These are phyloP conservation scores for Ianthella basta DNA, from an alignment of 37 sponge, comb jelly and placozoan species.

Conservation along the genomic window DNA sequence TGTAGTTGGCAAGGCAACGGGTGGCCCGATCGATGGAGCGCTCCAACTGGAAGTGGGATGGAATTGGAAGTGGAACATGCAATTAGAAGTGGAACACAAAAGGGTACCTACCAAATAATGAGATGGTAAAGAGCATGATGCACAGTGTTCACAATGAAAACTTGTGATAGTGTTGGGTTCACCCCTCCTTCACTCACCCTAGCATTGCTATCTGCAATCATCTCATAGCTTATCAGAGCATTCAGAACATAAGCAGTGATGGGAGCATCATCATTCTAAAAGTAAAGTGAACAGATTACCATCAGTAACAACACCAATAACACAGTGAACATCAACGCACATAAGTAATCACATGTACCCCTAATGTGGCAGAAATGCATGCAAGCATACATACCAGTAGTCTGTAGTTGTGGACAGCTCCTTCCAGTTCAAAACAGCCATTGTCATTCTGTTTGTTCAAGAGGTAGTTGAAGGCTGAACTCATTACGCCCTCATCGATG, in stretches of 20 bases:
- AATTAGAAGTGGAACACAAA: too few species aligned
- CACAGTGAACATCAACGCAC: too few species aligned
- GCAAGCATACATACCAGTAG: conserved; percentile 38
- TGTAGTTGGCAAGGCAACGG: background rate
- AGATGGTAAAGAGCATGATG: too few species aligned
- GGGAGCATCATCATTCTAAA: conserved; percentile 12
- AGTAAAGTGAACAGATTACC: too few species aligned
- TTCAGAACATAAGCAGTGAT: conserved; percentile 24
- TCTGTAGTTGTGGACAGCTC: conserved; percentile 47
- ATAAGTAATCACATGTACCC: too few species aligned
- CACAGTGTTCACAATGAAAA: too few species aligned
- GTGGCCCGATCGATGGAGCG: conserved; percentile 15
- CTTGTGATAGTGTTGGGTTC: background rate
- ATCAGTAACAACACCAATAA: too few species aligned
- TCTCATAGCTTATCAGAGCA: background rate
- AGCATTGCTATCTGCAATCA: background rate
- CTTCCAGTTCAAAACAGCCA: conserved; percentile 31
- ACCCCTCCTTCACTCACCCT: background rate
- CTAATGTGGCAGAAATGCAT: too few species aligned
- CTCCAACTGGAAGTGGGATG: too few species aligned
- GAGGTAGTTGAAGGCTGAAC: conserved; percentile 49
- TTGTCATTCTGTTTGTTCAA: conserved; percentile 29
- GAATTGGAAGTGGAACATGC: too few species aligned
- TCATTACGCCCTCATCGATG: conserved; percentile 43
- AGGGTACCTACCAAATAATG: too few species aligned